Base-by-base conservation (phyloP, 2,113 vertebrate genomes). In the Hydrolagus affinis region DNA sequence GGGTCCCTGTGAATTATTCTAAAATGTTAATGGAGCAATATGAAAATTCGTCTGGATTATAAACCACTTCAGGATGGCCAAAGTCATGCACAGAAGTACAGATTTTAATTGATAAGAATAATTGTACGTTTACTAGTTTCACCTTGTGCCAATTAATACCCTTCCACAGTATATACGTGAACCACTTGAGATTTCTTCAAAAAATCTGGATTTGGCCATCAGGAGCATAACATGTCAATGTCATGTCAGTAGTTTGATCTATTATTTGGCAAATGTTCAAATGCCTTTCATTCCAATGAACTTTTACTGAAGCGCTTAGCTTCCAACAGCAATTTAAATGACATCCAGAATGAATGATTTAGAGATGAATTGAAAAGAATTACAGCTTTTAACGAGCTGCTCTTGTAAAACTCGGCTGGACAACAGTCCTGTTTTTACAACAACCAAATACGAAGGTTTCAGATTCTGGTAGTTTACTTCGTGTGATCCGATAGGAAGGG, bases 291-390 rank as follows among this genome's bases (percentile, higher is more conserved):
- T 64, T 11, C 14, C 66, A 23, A 66, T 28, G 8, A 62, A 25
- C 23, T 76, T 62, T 80, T 66, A 9, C 60, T 64, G 17, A 30
- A 64, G 25, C 25, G 64, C 66, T 83, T 15, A 30, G 12, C 15
- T 30, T 83, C 77, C 6, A 83, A 30, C 60, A 30, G 25, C 23
- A 83, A 30, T 66, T 30, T 66, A 83, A 83, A 83, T 83, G 77
- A 44, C 12, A 83, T 23, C 77, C 77, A 83, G 77, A 83, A 64
- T 17, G 30, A 83, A 83, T 66, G 25, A 9, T 64, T 83, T 83
- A 28, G 60, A 83, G 66, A 83, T 80, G 23, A 64, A 80, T 64
- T 80, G 57, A 64, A 64, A 78, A 10, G 23, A 32, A 66, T 60
- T 77, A 77, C 21, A 59, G 23, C 57, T 59, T 60, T 77, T 60